phyloP scores from a whole-genome alignment of 2,113 vertebrate genomes.

The Dipodomys merriami region DNA sequence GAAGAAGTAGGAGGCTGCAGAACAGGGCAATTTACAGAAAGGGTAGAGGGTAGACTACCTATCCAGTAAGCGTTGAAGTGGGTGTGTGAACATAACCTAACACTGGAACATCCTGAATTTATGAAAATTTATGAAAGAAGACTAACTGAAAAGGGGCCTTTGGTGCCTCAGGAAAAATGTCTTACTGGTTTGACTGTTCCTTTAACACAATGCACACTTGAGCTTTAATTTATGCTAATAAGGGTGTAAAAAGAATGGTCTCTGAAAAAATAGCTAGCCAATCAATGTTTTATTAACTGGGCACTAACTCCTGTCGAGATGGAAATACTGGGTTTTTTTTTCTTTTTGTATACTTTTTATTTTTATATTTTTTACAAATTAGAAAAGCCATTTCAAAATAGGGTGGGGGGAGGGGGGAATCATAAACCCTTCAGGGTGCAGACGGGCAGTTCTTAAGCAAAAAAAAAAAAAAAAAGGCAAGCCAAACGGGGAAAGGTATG shows the following conservation, averaged over 20 bases:
- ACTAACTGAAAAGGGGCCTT: constrained; percentile 15
- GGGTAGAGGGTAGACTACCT: background rate
- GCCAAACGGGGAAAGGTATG: background rate
- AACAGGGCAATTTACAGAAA: background rate
- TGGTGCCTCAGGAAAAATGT: background rate
- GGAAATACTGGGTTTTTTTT: too few species aligned
- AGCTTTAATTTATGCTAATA: background rate
- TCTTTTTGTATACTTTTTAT: background rate
- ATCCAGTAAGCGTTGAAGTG: background rate
- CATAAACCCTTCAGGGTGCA: background rate
- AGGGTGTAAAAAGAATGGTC: background rate
- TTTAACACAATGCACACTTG: background rate
- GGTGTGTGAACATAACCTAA: constrained; percentile 4
- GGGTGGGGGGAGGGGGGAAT: background rate
- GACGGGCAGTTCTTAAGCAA: background rate
- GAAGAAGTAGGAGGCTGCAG: background rate
- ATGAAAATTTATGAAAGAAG: constrained; percentile 12
- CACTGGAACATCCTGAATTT: background rate
- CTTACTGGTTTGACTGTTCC: background rate
- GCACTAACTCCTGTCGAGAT: too few species aligned
- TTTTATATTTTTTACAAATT: background rate
- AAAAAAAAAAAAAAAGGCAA: background rate
- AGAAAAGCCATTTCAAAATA: background rate
- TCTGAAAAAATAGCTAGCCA: background rate
- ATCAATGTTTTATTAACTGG: too few species aligned